Base-by-base conservation (phyloP, 2,113 vertebrate genomes). In the Zingel zingel region DNA sequence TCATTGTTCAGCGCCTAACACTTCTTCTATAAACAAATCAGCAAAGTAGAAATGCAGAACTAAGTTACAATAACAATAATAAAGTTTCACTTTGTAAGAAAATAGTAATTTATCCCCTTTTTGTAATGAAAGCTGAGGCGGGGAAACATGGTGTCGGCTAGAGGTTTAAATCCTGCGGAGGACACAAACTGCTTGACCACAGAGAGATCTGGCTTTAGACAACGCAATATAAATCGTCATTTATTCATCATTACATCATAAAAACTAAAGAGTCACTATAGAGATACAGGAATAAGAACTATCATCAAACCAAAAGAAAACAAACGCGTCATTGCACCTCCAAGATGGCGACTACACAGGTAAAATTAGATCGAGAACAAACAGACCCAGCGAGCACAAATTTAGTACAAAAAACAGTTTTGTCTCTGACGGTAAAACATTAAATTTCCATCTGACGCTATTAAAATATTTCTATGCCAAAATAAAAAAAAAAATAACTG, bases 391-490 rank as follows among this genome's bases (percentile, higher is more conserved):
- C 82, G 62, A 89, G 74, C 82, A 88, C 53, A 85, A 85, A 89
- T 90, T 93, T 89, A 91, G 91, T 94, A 94, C 79, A 91, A 93
- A 92, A 88, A 92, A 89, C 68, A 80, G 51, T 73, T 90, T 88
- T 83, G 82, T 87, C 81, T 87, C 81, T 23, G 83, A 91, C 81
- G 85, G 81, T 90, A 87, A 92, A 88, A 91, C 86, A 80, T 89
- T 79, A 87, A 82, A 90, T 91, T 86, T 91, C 91, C 88, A 93
- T 93, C 87, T 72, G 81, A 92, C 73, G 87, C 91, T 90, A 91
- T 93, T 92, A 95, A 94, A 95, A 94, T 83, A 91, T 90, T 83
- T 91, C 84, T 91, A 90, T 88, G 81, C 81, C 88, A 89, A 91
- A 92, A 89, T 75, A 86, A 90, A 83, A 89, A 86, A 71, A 64